phyloP scores from a whole-genome alignment of 2,113 vertebrate genomes.

The Gymnorhina tibicen region DNA sequence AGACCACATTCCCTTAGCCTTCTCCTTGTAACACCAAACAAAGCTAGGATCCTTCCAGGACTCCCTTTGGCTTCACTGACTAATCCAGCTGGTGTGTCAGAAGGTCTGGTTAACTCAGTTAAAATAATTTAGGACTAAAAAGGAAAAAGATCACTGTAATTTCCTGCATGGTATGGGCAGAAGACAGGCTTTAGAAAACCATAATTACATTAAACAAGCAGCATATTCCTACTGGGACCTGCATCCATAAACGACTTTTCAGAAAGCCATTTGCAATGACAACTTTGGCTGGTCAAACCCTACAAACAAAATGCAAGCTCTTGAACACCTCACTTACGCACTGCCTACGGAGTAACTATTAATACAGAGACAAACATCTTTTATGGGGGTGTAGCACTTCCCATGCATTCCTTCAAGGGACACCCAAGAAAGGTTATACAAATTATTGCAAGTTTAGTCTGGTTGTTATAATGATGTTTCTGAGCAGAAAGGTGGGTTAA shows the following conservation, averaged over 20 bases:
- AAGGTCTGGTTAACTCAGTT: not conserved
- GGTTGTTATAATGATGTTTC: not conserved
- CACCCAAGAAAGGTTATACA: not conserved
- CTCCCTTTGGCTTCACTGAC: not conserved
- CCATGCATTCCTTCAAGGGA: not conserved
- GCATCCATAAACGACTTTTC: not conserved
- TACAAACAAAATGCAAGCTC: not conserved
- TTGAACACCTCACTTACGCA: not conserved
- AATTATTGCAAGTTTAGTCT: not conserved
- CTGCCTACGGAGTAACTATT: not conserved
- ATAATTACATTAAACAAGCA: not conserved
- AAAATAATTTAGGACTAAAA: not conserved
- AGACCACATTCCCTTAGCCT: not conserved
- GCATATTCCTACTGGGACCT: not conserved
- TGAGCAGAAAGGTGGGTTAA: not conserved
- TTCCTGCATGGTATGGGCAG: not conserved
- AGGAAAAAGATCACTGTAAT: not conserved
- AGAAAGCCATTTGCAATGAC: not conserved
- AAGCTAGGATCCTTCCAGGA: not conserved
- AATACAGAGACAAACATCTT: conserved; percentile 35
- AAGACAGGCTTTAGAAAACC: not conserved
- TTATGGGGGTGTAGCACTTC: not conserved
- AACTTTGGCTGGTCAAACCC: not conserved
- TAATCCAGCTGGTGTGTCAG: not conserved
- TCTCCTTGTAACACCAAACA: not conserved